Evolutionary conservation across 2,797 vertebrate species (phyloP).

Genomic region (Cossypha polioptera): DNA sequence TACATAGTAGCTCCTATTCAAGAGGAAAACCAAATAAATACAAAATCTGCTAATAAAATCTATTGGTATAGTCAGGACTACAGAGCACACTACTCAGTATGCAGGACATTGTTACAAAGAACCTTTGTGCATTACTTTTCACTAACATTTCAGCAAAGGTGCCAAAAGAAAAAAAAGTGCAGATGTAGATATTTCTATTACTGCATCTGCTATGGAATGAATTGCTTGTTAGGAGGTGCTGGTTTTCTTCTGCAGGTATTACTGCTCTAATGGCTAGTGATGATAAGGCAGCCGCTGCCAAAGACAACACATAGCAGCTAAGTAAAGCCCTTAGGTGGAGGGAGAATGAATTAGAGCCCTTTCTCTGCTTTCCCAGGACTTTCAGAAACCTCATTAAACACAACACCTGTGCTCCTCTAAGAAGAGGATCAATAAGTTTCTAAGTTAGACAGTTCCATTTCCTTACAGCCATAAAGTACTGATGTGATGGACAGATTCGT

Average conservation of each 20-base stretch:
- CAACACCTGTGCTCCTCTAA: fast-evolving
- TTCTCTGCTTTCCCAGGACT: neutral
- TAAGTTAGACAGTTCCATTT: neutral
- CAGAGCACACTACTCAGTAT: neutral
- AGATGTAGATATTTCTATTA: fast-evolving
- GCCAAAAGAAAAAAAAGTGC: neutral
- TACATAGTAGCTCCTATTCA: neutral
- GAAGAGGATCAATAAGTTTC: fast-evolving
- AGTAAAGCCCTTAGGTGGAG: neutral
- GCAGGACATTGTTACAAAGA: neutral
- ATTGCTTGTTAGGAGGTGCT: neutral
- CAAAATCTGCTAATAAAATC: neutral
- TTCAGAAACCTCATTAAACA: neutral
- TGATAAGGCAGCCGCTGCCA: neutral
- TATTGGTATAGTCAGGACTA: neutral
- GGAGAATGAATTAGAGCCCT: neutral
- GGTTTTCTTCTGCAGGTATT: neutral
- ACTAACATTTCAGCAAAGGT: fast-evolving
- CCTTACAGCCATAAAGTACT: neutral
- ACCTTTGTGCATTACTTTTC: neutral
- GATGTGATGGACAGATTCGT: fast-evolving
- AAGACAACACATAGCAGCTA: fast-evolving
- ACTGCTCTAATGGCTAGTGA: neutral
- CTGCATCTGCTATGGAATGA: neutral
- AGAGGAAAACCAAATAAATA: neutral